A percentile compares a stretch with the other conserved stretches of the same genome.
Evolutionary conservation across 2,888 invertebrate genomes (phyloP).

Genomic region (Gari tellinella): DNA sequence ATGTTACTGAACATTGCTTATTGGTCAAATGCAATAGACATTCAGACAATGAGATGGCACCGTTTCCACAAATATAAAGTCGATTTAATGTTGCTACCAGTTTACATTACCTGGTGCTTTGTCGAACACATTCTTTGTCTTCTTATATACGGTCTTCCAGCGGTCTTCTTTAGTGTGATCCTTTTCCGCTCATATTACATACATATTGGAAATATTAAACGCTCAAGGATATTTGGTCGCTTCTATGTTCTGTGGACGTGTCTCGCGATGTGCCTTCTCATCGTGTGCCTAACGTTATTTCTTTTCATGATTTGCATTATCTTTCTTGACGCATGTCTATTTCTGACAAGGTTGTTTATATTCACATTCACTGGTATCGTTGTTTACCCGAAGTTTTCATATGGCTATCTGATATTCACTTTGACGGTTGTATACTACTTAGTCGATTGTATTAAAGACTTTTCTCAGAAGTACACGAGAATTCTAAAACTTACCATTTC

Average conservation of each 20-base stretch:
- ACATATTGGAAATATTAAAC: background rate
- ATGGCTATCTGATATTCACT: slow-evolving; percentile 58
- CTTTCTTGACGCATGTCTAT: slow-evolving; percentile 55
- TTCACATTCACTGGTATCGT: slow-evolving; percentile 61
- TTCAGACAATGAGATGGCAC: slow-evolving; percentile 31
- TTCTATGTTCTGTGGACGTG: background rate
- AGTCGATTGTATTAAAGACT: slow-evolving; percentile 36
- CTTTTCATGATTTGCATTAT: slow-evolving; percentile 59
- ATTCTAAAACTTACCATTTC: slow-evolving; percentile 31
- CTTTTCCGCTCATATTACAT: slow-evolving; percentile 7
- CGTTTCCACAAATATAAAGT: background rate
- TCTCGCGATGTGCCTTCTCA: background rate
- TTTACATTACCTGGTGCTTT: slow-evolving; percentile 40
- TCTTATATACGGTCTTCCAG: slow-evolving; percentile 45
- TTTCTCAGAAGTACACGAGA: slow-evolving; percentile 24
- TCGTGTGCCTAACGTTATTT: slow-evolving; percentile 5
- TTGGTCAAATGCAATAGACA: slow-evolving; percentile 33
- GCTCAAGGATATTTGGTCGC: background rate
- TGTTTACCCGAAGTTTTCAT: slow-evolving; percentile 49
- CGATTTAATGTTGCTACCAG: slow-evolving; percentile 10
- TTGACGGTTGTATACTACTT: slow-evolving; percentile 57
- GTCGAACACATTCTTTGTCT: slow-evolving; percentile 37
- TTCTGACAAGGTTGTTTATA: slow-evolving; percentile 36
- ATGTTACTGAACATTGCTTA: slow-evolving; percentile 54
- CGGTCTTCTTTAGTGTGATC: slow-evolving; percentile 27